Evolutionary conservation across 2,797 vertebrate genomes (phyloP).

Genomic region (Catostomus latipinnis): DNA sequence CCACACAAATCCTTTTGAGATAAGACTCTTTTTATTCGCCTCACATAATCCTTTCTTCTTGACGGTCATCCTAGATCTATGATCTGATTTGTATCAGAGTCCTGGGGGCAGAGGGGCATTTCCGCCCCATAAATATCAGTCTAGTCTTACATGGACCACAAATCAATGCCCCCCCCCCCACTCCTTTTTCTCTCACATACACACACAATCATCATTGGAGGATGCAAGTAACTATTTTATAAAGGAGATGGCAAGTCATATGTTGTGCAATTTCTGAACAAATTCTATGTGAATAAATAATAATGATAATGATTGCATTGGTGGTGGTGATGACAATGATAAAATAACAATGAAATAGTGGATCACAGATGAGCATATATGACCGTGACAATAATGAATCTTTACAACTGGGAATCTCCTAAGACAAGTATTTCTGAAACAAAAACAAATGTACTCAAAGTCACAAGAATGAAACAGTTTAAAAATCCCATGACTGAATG

Average conservation of each 20-base stretch:
- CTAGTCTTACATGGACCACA: slow-evolving; percentile 72
- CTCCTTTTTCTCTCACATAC: neutral
- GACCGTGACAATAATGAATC: too few relatives aligned
- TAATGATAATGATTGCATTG: neutral
- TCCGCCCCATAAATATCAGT: slow-evolving; percentile 81
- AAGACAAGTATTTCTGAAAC: too few relatives aligned
- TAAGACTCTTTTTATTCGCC: slow-evolving; percentile 67
- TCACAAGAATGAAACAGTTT: too few relatives aligned
- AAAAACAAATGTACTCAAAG: too few relatives aligned
- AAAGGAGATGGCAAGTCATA: slow-evolving; percentile 49
- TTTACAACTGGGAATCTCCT: too few relatives aligned
- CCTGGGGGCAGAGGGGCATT: slow-evolving; percentile 78
- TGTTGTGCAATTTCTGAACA: slow-evolving; percentile 1
- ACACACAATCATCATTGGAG: neutral
- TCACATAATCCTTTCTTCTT: slow-evolving; percentile 64
- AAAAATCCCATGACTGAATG: too few relatives aligned
- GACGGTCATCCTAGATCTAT: slow-evolving; percentile 73
- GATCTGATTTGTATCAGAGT: slow-evolving; percentile 70
- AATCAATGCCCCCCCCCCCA: slow-evolving; percentile 60
- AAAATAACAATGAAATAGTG: neutral
- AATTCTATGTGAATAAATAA: neutral
- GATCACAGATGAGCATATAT: too few relatives aligned
- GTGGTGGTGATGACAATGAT: neutral
- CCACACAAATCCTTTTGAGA: slow-evolving; percentile 43
- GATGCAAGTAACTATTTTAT: slow-evolving; percentile 63